Evolutionary conservation across 2,888 invertebrate species (phyloP).

Genomic region (Troilus luridus): DNA sequence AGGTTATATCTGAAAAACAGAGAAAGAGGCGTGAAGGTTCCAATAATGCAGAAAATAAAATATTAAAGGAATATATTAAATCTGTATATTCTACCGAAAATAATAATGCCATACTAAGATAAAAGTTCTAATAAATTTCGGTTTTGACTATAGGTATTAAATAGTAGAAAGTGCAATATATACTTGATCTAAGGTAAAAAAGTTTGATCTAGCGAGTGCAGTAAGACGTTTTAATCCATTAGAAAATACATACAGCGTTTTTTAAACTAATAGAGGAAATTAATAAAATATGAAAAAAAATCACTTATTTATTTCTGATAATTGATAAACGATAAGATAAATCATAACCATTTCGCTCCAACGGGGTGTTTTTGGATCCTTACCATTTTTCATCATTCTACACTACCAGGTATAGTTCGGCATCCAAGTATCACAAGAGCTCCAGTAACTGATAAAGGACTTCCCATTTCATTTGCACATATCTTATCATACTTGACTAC

Average conservation of each 20-base stretch:
- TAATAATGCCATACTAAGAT: slow-evolving; percentile 15
- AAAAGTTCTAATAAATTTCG: neutral
- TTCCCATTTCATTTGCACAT: too few relatives aligned
- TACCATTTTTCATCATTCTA: neutral
- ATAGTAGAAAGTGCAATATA: neutral
- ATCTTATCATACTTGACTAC: too few relatives aligned
- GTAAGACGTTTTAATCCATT: neutral
- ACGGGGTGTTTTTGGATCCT: neutral
- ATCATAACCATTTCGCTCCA: neutral
- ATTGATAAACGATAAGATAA: neutral
- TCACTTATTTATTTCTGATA: neutral
- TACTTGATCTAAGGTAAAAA: neutral
- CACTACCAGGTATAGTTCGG: neutral
- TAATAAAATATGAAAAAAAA: neutral
- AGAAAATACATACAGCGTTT: neutral
- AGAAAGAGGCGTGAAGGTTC: neutral
- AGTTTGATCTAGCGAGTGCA: too few relatives aligned
- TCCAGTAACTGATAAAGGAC: too few relatives aligned
- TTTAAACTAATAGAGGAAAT: neutral
- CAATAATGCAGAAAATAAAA: slow-evolving; percentile 38
- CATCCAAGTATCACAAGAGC: too few relatives aligned
- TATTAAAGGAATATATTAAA: slow-evolving; percentile 24
- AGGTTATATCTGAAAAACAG: neutral
- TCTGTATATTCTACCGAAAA: slow-evolving; percentile 21
- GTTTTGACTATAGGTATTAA: neutral